These are phyloP conservation scores for Amphipoea oculea DNA, from an alignment of 2,888 invertebrate species.

Conservation along the genomic window DNA sequence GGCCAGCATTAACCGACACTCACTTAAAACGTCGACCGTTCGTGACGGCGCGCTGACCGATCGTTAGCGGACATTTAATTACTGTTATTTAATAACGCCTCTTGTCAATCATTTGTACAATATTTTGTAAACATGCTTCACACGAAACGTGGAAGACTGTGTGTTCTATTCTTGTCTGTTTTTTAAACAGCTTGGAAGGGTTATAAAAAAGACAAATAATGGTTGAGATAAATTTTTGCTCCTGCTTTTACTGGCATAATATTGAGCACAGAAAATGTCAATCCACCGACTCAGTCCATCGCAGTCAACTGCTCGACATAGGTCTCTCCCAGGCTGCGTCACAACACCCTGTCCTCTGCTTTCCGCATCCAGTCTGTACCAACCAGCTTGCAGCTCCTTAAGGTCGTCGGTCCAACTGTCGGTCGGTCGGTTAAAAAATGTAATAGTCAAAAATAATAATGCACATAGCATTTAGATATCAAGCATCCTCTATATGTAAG, in stretches of 20 bases:
- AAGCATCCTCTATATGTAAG: not conserved
- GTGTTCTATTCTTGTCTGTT: conserved; percentile 30
- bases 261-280: not conserved
- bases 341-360: not conserved
- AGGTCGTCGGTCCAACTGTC: not conserved
- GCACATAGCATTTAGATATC: not conserved
- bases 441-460: not conserved
- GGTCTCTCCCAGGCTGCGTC: not conserved
- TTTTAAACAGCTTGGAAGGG: conserved; percentile 9
- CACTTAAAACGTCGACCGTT: conserved; percentile 78
- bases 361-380: not conserved
- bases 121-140: conserved; percentile 73
- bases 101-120: conserved; percentile 80
- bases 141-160: conserved; percentile 45
- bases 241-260: no score
- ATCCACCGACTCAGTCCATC: not conserved
- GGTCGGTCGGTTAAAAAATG: not conserved
- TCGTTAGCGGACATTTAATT: conserved; percentile 82
- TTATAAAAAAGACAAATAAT: not conserved
- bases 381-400: not conserved
- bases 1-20: conserved; percentile 65
- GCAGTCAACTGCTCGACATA: not conserved
- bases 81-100: conserved; percentile 85
- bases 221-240: not conserved
- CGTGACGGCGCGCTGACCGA: conserved; percentile 80